Percentiles rank a stretch among this genome's conserved stretches.
Conservation (phyloP, 1,140 invertebrate species). For the Dreissena rostriformis region DNA sequence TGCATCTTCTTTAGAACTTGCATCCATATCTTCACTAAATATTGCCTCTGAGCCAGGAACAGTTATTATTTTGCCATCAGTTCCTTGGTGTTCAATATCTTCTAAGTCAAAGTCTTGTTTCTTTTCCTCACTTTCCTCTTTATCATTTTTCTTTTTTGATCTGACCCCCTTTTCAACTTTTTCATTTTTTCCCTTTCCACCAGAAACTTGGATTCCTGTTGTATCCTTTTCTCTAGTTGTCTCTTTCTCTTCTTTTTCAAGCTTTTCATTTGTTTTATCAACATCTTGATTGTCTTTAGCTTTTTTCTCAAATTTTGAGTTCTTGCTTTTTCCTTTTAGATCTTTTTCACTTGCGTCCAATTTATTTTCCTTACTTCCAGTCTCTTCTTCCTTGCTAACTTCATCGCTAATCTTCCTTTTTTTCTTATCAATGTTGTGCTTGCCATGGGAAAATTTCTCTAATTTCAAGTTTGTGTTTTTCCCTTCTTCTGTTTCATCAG, state of each 20-base stretch:
- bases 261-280: not conserved
- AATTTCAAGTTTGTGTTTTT: not conserved
- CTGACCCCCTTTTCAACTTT: not conserved
- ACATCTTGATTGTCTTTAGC: not conserved
- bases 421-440: not conserved
- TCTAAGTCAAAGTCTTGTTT: not conserved
- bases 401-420: not conserved
- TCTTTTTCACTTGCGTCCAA: too few relatives aligned
- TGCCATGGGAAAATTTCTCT: not conserved
- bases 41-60: too few relatives aligned
- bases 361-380: too few relatives aligned
- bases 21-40: too few relatives aligned
- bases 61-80: too few relatives aligned
- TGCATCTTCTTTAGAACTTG: too few relatives aligned
- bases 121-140: not conserved
- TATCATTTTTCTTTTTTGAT: not conserved
- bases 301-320: not conserved
- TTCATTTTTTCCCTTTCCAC: not conserved
- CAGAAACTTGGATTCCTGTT: not conserved
- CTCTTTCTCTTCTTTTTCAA: conserved; percentile 4
- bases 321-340: not conserved
- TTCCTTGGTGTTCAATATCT: too few relatives aligned
- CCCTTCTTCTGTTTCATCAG: not conserved
- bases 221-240: not conserved
- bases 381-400: not conserved